A percentile compares a stretch with the other conserved stretches of the same genome.
Conservation (phyloP, 2,113 vertebrate species). For the Cyprinodon brontotheroides region DNA sequence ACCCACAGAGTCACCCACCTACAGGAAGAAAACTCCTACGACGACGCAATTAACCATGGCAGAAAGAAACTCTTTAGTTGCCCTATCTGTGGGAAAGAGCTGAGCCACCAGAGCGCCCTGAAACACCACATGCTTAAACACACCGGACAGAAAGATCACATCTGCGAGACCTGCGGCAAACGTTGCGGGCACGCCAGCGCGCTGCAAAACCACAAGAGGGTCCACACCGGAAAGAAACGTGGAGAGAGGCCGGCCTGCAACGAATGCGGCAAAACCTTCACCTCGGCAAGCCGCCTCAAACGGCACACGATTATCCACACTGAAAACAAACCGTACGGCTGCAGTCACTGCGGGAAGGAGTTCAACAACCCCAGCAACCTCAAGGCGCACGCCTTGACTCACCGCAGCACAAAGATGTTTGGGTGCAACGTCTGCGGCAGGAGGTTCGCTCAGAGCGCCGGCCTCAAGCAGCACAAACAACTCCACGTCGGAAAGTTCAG, state of each 20-base stretch:
- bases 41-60: constrained; percentile 12
- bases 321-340: constrained; percentile 70
- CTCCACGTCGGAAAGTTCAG: constrained; percentile 57
- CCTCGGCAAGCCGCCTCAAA: constrained; percentile 74
- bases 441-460: constrained; percentile 46
- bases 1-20: constrained; percentile 47
- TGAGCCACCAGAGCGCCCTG: constrained; percentile 76
- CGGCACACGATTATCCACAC: constrained; percentile 80
- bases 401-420: constrained; percentile 52
- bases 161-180: constrained; percentile 79
- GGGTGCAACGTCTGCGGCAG: constrained; percentile 58
- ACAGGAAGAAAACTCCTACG: constrained; percentile 31
- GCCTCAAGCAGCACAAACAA: constrained; percentile 59
- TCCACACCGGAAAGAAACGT: constrained; percentile 75
- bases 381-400: constrained; percentile 35
- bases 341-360: constrained; percentile 55
- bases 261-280: constrained; percentile 76
- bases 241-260: constrained; percentile 65
- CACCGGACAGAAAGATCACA: constrained; percentile 71
- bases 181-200: constrained; percentile 80
- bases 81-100: constrained; percentile 78
- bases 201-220: constrained; percentile 77
- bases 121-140: constrained; percentile 79
- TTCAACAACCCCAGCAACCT: constrained; percentile 67
- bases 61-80: constrained; percentile 67